Evolutionary conservation across 2,888 invertebrate genomes (phyloP).

Genomic region (Mimumesa dahlbomi): DNA sequence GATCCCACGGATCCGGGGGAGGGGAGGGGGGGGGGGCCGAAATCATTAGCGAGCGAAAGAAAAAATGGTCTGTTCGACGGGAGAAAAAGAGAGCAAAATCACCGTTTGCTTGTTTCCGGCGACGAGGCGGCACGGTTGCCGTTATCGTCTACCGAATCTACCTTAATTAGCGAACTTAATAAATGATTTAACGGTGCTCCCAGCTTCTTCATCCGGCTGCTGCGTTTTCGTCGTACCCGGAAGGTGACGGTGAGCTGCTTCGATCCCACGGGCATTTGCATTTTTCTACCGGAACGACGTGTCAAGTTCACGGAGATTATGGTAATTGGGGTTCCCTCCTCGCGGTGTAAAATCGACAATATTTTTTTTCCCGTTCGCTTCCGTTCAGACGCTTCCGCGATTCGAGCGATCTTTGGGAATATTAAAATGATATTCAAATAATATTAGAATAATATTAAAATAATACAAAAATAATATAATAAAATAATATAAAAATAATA

Average conservation of each 20-base stretch:
- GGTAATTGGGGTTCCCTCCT: conserved; percentile 34
- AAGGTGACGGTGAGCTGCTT: conserved; percentile 42
- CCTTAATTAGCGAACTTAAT: conserved; percentile 65
- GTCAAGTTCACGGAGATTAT: conserved; percentile 58
- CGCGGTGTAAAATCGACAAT: conserved; percentile 16
- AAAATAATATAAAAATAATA: too few relatives aligned
- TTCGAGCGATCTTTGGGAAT: not conserved
- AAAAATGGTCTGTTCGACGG: conserved; percentile 44
- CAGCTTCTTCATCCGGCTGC: conserved; percentile 47
- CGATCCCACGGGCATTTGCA: conserved; percentile 70
- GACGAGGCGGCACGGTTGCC: conserved; percentile 12
- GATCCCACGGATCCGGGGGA: conserved; percentile 6
- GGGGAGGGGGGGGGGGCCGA: too few relatives aligned
- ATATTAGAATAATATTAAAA: too few relatives aligned
- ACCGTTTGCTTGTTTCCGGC: conserved; percentile 44
- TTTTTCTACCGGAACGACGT: conserved; percentile 45
- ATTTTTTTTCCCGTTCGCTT: conserved; percentile 3
- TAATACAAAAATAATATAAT: too few relatives aligned
- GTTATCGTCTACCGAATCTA: conserved; percentile 42
- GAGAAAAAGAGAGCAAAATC: not conserved
- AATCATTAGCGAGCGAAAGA: conserved; percentile 50
- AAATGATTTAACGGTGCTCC: conserved; percentile 65
- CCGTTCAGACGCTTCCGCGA: too few relatives aligned
- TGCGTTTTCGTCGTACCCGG: conserved; percentile 35
- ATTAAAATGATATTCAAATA: too few relatives aligned